Percentiles rank a stretch among this genome's conserved stretches.
These are phyloP conservation scores for Parelbella ahira DNA, from an alignment of 2,888 invertebrate species.

Conservation along the genomic window DNA sequence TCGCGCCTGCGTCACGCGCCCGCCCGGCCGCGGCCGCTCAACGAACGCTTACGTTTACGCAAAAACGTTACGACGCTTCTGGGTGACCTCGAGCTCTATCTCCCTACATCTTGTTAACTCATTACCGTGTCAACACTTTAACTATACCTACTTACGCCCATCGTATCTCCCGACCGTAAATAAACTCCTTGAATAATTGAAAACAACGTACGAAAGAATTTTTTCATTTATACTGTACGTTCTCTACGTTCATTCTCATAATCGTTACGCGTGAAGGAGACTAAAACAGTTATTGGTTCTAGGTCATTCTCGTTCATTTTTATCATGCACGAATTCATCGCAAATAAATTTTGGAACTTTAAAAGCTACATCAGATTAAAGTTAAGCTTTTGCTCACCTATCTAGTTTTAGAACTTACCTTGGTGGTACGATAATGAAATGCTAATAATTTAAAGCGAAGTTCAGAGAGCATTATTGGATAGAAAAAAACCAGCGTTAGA, in stretches of 20 bases:
- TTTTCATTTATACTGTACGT: too few relatives aligned
- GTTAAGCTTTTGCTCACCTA: too few relatives aligned
- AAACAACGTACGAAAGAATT: too few relatives aligned
- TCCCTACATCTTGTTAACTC: conserved; percentile 15
- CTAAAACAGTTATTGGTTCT: too few relatives aligned
- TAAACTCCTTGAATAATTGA: conserved; percentile 5
- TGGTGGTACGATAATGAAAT: too few relatives aligned
- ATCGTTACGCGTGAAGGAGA: too few relatives aligned
- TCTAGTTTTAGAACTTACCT: too few relatives aligned
- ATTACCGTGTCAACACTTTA: conserved; percentile 2
- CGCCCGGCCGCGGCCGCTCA: conserved; percentile 48
- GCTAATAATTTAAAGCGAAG: background rate
- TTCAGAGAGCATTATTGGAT: background rate
- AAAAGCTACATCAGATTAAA: too few relatives aligned
- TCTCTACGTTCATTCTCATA: too few relatives aligned
- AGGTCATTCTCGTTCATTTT: too few relatives aligned
- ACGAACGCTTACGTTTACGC: conserved; percentile 66
- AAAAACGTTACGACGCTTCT: conserved; percentile 50
- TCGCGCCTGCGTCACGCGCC: conserved; percentile 68
- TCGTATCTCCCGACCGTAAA: background rate
- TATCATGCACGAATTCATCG: too few relatives aligned
- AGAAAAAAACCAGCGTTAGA: conserved; percentile 15
- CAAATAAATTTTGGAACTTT: too few relatives aligned
- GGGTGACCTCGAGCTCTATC: conserved; percentile 19
- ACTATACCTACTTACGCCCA: conserved; percentile 6